Base-by-base conservation (phyloP, 2,113 vertebrate genomes). In the Prinia subflava region DNA sequence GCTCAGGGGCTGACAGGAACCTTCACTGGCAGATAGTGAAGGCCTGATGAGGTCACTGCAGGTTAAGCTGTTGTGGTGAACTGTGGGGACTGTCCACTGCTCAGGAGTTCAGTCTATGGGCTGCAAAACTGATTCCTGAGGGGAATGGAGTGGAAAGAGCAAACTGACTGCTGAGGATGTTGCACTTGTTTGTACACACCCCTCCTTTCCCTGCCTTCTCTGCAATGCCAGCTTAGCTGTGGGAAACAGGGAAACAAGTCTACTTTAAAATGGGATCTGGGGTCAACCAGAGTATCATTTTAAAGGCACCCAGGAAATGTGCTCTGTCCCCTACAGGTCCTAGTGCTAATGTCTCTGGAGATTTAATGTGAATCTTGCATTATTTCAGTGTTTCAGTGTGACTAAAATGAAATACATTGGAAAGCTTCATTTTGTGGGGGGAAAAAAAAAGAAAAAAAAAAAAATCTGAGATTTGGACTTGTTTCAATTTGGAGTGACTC, bases 401-500 rank as follows among this genome's bases (percentile, higher is more conserved):
- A 78, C 63, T 35, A n/a, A 81, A 86, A 89, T n/a, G 0, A 89
- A 93, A 90, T 37, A 60, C 5, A 75, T 93, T 68, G 39, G 42
- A 89, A 94, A 81, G 47, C n/a, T 70, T 74, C 33, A 60, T 77
- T 89, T 92, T 74, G 42, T 25, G 5, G 4, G 15, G 16, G 4
- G 75, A 92, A 30, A 41, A 92, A 30, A n/a, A 67, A 80, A 27
- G 6, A 19, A 67, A 73, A 11, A n/a, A 78, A 86, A 28, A 50
- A 82, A 70, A 28, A 2, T 59, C 56, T 71, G 60, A 87, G 55
- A 91, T 83, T 70, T 95, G 92, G 92, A 67, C n/a, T 83, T 92
- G 35, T 57, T 96, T 94, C 76, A 90, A 52, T 84, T 90, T 97
- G 90, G 83, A 96, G 30, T 64, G 15, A 62, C 50, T 87, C 81